These are phyloP conservation scores for Pollenia griseotomentosa DNA, from an alignment of 2,888 invertebrate species.

Conservation along the genomic window DNA sequence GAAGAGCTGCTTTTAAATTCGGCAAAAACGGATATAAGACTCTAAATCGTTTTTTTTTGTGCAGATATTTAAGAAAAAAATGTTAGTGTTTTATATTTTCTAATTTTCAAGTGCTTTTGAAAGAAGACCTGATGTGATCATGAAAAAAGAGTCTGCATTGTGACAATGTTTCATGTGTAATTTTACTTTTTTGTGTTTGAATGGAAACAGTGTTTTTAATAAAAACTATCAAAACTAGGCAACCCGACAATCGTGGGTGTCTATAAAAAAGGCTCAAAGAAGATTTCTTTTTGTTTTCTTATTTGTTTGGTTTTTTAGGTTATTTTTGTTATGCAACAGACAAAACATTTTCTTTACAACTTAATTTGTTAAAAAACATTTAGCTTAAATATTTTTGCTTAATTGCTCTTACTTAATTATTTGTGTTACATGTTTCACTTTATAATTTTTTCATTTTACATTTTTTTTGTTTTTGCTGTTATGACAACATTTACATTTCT, in stretches of 20 bases:
- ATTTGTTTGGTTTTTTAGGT: not conserved
- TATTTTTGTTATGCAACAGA: slow-evolving; percentile 1
- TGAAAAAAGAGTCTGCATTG: too few species aligned
- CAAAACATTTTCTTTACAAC: slow-evolving; percentile 53
- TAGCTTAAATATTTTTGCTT: slow-evolving; percentile 36
- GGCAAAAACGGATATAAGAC: too few species aligned
- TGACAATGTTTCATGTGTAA: too few species aligned
- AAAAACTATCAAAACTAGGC: not conserved
- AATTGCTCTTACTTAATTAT: slow-evolving; percentile 25
- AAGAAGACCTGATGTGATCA: too few species aligned
- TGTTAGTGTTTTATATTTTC: too few species aligned
- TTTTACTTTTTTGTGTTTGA: too few species aligned
- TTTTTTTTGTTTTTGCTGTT: slow-evolving; percentile 19
- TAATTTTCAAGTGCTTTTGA: too few species aligned
- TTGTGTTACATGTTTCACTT: not conserved
- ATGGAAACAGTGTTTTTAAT: slow-evolving; percentile 33
- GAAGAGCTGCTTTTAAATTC: too few species aligned
- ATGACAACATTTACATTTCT: slow-evolving; percentile 54
- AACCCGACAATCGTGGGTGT: slow-evolving; percentile 57
- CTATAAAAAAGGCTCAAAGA: not conserved
- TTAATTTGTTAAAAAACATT: slow-evolving; percentile 65
- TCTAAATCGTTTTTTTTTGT: too few species aligned
- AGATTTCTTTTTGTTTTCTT: not conserved
- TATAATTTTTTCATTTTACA: not conserved
- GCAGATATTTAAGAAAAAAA: too few species aligned